Percentiles rank a stretch among this genome's conserved stretches.
Conservation (phyloP, 2,888 invertebrate genomes). For the Anoncus sp. region DNA sequence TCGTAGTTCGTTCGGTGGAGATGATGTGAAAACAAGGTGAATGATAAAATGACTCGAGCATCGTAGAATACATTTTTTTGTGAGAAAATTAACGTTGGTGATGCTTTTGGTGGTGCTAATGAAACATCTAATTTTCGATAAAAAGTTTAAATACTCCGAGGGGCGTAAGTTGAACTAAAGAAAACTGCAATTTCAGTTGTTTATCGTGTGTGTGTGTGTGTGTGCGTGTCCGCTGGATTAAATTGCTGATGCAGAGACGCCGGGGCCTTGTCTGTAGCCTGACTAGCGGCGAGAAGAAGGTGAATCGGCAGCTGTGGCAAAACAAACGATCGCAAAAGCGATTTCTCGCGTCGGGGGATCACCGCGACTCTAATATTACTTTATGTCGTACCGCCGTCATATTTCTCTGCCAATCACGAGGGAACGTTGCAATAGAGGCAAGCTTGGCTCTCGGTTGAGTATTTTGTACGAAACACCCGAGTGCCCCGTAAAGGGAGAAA, state of each 20-base stretch:
- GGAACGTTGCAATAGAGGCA: conserved; percentile 27
- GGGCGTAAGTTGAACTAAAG: background rate
- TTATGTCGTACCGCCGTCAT: conserved; percentile 65
- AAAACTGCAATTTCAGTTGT: background rate
- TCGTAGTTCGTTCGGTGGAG: background rate
- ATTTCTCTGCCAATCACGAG: conserved; percentile 69
- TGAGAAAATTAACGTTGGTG: background rate
- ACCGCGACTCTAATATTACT: conserved; percentile 60
- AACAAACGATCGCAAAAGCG: conserved; percentile 35
- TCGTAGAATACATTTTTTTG: background rate
- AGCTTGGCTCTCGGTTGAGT: background rate
- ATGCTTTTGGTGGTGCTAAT: background rate
- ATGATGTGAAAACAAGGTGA: background rate
- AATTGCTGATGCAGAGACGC: too few species aligned
- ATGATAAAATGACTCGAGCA: background rate
- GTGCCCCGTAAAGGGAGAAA: conserved; percentile 26
- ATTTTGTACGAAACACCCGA: conserved; percentile 20
- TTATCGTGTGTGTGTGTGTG: too few species aligned
- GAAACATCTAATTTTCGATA: background rate
- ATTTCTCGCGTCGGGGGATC: conserved; percentile 17
- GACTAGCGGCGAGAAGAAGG: conserved; percentile 12
- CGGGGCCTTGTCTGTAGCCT: background rate
- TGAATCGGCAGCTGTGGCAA: too few species aligned
- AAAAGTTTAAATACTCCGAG: background rate
- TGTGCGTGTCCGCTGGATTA: too few species aligned